Conservation (phyloP, 2,113 vertebrate species). For the Neogobius melanostomus region DNA sequence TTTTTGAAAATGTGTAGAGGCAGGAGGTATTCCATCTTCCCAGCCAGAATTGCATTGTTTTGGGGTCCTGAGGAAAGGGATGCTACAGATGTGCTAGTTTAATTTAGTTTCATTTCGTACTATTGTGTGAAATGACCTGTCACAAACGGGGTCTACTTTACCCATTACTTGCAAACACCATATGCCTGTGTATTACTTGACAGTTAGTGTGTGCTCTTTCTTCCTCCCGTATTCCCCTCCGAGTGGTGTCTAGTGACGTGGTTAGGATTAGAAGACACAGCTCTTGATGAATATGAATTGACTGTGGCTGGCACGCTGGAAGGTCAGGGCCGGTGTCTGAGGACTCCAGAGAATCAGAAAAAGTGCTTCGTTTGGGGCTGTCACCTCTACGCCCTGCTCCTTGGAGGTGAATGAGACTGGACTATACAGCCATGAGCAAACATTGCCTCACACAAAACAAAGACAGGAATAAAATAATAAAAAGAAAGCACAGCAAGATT, state of each 20-base stretch:
- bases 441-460: too few relatives aligned
- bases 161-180: too few relatives aligned
- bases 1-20: not conserved
- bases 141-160: too few relatives aligned
- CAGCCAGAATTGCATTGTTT: too few relatives aligned
- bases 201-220: not conserved
- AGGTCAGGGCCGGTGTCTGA: constrained; percentile 25
- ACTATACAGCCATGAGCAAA: not conserved
- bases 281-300: constrained; percentile 40
- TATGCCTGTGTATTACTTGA: too few relatives aligned
- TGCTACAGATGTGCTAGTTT: too few relatives aligned
- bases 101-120: too few relatives aligned
- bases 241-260: constrained; percentile 8
- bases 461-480: too few relatives aligned
- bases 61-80: too few relatives aligned
- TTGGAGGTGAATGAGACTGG: not conserved
- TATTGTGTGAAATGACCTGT: too few relatives aligned
- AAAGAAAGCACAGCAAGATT: too few relatives aligned
- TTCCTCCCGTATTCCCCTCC: not conserved
- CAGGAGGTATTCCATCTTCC: too few relatives aligned
- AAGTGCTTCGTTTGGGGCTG: constrained; percentile 9
- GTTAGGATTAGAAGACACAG: constrained; percentile 22
- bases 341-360: not conserved
- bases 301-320: constrained; percentile 44
- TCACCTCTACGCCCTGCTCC: constrained; percentile 1